Conservation (phyloP, 1,140 invertebrate genomes). For the Magallana angulata region DNA sequence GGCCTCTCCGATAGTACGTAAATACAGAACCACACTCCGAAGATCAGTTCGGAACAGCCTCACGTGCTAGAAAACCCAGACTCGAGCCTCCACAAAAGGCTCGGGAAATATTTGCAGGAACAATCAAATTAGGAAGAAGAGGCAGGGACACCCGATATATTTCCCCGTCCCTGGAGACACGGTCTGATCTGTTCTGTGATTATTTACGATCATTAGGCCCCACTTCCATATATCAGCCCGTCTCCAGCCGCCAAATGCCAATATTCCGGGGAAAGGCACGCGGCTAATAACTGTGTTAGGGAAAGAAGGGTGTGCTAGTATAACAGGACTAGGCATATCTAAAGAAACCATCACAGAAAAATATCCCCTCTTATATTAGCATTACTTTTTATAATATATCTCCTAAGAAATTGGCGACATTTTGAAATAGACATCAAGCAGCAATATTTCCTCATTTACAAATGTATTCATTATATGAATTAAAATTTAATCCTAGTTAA, state of each 20-base stretch:
- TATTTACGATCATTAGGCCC: constrained; percentile 19
- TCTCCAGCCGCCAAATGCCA: neutral
- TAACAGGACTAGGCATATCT: no score
- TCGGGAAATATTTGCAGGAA: neutral
- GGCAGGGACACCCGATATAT: constrained; percentile 14
- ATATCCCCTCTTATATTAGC: no score
- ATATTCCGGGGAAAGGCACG: neutral
- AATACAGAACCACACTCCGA: no score
- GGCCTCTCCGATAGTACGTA: no score
- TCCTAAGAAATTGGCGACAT: no score
- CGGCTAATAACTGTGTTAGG: neutral
- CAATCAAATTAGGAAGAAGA: constrained; percentile 19
- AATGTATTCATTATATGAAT: no score
- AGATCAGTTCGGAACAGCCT: neutral
- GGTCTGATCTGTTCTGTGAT: constrained; percentile 15
- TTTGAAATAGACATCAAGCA: no score
- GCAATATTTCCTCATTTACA: no score
- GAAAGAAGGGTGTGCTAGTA: no score
- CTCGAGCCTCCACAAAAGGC: neutral
- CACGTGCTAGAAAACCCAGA: neutral
- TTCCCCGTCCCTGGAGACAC: neutral
- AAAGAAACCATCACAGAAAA: no score
- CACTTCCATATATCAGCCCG: neutral
- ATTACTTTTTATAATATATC: no score
- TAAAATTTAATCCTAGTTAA: no score